Evolutionary conservation across 1,140 invertebrate genomes (phyloP).

Genomic region (Thaumetopoea pityocampa): DNA sequence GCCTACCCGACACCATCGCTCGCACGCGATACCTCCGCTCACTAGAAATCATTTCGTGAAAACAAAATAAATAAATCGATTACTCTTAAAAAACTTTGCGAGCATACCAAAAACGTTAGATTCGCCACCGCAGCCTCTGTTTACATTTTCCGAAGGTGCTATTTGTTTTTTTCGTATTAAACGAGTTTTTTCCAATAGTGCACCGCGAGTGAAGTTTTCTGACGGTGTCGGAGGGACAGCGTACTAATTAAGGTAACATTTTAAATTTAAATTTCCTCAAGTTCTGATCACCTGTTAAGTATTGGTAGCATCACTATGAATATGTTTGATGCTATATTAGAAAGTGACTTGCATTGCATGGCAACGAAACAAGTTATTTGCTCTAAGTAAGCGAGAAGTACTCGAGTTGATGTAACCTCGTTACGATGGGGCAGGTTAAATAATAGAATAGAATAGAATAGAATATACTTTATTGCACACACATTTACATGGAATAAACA

Average conservation of each 20-base stretch:
- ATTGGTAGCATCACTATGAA: conserved; percentile 15
- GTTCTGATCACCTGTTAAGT: conserved; percentile 3
- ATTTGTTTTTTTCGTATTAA: conserved; percentile 38
- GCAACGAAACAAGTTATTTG: conserved; percentile 59
- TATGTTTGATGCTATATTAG: conserved; percentile 55
- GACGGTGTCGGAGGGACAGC: conserved; percentile 40
- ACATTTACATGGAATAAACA: conserved; percentile 33
- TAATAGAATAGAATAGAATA: too few species aligned
- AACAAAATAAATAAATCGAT: conserved; percentile 21
- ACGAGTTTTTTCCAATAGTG: conserved; percentile 38
- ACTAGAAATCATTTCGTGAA: conserved; percentile 9
- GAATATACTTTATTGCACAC: conserved; percentile 29
- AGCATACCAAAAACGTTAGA: conserved; percentile 33
- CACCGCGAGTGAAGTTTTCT: conserved; percentile 57
- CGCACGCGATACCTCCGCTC: conserved; percentile 20
- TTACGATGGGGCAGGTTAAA: conserved; percentile 42
- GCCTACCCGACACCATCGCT: conserved; percentile 22
- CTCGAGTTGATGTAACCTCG: conserved; percentile 56
- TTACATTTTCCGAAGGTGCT: conserved; percentile 43
- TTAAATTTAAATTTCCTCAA: conserved; percentile 22
- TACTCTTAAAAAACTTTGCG: conserved; percentile 14
- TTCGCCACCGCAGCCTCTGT: conserved; percentile 28
- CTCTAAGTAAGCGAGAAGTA: conserved; percentile 48
- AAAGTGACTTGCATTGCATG: conserved; percentile 63
- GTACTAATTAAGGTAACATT: conserved; percentile 59